Base-by-base conservation (phyloP, 2,888 invertebrate genomes). In the Lissonota sp. region DNA sequence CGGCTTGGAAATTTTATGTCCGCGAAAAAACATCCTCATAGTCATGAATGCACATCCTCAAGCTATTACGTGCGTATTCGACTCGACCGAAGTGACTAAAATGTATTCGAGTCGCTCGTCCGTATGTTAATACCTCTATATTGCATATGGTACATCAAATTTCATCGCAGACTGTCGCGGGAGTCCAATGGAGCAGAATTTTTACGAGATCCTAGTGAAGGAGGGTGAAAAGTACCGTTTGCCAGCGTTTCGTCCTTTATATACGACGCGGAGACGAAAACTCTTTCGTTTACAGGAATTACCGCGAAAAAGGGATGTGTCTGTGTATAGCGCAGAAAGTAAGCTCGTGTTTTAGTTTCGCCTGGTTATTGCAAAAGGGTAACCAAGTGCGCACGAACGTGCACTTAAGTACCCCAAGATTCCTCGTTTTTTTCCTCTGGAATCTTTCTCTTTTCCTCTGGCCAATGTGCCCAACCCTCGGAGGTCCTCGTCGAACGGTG, bases 301-400 rank as follows among this genome's bases (percentile, higher is more conserved):
- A 62, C 67, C 3, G 64, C 40, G 60, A 62, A 66, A 58, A 14
- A n/a, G 40, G 64, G 40, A 40, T 14, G 7, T 53, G 4, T 7
- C 8, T 66, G 16, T 46, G 57, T 8, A 6, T 14, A 42, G 4
- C 26, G 39, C 51, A 64, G 8, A 62, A n/a, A 51, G 39, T 12
- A 64, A 64, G 64, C 51, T 37, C 64, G 46, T 39, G 49, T 60
- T 40, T 16, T 42, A 10, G n/a, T 6, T 14, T 14, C 42, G 60
- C 10, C 14, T 26, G 14, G 53, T 37, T 37, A 74, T 16, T 40
- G 55, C 7, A 44, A 26, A 49, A 16, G 49, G 37, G 60, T 37
- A 73, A 72, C 66, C 74, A 75, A 66, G 75, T 76, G 84, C 69
- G 75, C 55, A 63, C 69, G 72, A 69, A 66, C 75, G 79, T 80